Conservation (phyloP, 2,113 vertebrate species). For the Ancistrus triradiatus region DNA sequence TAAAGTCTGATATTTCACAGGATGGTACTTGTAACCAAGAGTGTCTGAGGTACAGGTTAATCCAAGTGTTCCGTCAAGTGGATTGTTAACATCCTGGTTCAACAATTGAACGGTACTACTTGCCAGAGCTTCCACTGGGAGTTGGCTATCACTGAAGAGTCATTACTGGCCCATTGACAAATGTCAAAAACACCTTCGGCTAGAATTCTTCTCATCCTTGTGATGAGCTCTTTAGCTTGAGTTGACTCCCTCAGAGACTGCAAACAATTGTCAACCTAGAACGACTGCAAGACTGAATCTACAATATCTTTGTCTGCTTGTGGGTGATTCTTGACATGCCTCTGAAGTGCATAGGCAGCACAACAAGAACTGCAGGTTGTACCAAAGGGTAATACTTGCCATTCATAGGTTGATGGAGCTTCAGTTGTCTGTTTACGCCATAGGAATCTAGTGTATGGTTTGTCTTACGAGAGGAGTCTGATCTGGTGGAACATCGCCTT, state of each 20-base stretch:
- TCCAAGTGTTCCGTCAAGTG: neutral
- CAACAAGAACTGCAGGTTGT: neutral
- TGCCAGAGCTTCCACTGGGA: no score
- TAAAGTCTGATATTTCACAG: no score
- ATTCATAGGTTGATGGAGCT: neutral
- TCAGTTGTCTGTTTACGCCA: neutral
- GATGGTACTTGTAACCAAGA: no score
- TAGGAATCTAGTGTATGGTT: no score
- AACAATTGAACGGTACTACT: no score
- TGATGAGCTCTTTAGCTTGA: no score
- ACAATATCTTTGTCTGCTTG: neutral
- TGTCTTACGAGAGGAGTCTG: neutral
- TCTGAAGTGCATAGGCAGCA: neutral
- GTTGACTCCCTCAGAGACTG: no score
- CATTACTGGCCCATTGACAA: neutral
- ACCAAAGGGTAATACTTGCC: neutral
- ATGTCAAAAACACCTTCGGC: neutral
- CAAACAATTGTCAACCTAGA: neutral
- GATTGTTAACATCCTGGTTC: no score
- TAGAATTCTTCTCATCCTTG: neutral
- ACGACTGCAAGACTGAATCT: neutral
- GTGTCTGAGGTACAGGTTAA: neutral
- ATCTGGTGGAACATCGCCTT: neutral
- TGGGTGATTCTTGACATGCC: no score
- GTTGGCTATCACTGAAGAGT: neutral